Base-by-base conservation (phyloP, 2,797 vertebrate species). In the Simalia tracyae region DNA sequence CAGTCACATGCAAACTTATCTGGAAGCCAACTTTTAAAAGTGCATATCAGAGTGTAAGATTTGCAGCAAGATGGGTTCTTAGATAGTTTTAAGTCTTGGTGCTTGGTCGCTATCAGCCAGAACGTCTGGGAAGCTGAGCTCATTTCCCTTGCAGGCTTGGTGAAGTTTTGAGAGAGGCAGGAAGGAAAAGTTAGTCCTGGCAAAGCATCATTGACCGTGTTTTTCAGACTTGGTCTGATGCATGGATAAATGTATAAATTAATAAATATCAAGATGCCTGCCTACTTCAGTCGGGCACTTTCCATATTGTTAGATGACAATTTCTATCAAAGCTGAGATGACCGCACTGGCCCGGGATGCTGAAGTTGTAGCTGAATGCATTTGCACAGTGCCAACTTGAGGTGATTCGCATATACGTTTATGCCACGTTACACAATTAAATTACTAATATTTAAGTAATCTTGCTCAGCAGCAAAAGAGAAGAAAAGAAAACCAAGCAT, bases 21-120 rank as follows among this genome's bases (percentile, higher is more conserved):
- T 89, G 0, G 17, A 57, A 36, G 90, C 94, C 93, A 92, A 94
- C 36, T 68, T 91, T 86, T 87, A 50, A 42, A 63, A 2, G 46
- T 0, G 0, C 54, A 60, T 76, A 56, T 46, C 91, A 5, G 85
- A 88, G 68, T 26, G 0, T 0, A 0, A 31, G 89, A 61, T 14
- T 57, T 46, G 87, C 54, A n/a, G 24, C 86, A 19, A 86, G 6
- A 60, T 61, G 72, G 28, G 14, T 24, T 28, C 87, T 46, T 17
- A 22, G 88, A 28, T 46, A 89, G 57, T 36, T 59, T 87, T 89
- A 2, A 12, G 0, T 50, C 19, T 6, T 24, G 57, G 46, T 0
- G 46, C 28, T 92, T 76, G 36, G 12, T 3, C 9, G 85, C 26
- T 90, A 28, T 1, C 89, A 2, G 1, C 7, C 0, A 9, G 28